Percentiles rank a stretch among this genome's conserved stretches.
phyloP scores from a whole-genome alignment of 2,797 vertebrate species.

The Cyprinella venusta region DNA sequence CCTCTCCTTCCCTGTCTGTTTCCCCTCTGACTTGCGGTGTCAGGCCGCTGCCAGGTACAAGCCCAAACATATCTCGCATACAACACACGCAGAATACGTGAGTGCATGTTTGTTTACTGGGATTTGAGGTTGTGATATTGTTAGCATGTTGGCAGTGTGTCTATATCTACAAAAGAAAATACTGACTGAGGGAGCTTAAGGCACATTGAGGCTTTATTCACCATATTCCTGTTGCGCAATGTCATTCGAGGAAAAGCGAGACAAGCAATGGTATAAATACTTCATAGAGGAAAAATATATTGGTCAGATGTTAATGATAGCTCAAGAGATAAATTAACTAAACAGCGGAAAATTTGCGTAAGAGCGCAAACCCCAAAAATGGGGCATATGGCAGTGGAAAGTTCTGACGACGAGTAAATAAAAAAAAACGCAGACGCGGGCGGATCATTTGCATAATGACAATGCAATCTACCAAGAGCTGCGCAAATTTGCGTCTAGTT shows the following conservation, averaged over 20 bases:
- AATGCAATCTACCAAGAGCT: too few relatives aligned
- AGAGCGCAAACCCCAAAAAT: too few relatives aligned
- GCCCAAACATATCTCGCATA: conserved; percentile 44
- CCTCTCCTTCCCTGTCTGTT: conserved; percentile 32
- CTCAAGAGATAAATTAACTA: too few relatives aligned
- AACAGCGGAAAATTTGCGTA: too few relatives aligned
- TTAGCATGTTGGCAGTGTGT: conserved; percentile 27
- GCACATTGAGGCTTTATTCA: conserved; percentile 8
- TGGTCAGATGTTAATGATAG: not conserved
- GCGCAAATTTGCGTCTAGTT: too few relatives aligned
- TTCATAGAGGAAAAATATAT: not conserved
- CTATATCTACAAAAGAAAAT: not conserved
- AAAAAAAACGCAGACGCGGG: too few relatives aligned
- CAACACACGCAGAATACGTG: conserved; percentile 68
- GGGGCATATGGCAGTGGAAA: too few relatives aligned
- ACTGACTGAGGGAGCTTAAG: not conserved
- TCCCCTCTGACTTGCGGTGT: conserved; percentile 15
- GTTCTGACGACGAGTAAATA: too few relatives aligned
- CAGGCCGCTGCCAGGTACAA: conserved; percentile 62
- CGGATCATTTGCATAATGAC: too few relatives aligned
- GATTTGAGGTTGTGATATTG: conserved; percentile 47
- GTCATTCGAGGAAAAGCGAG: not conserved
- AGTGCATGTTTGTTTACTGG: conserved; percentile 35
- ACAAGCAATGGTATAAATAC: not conserved
- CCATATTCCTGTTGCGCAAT: conserved; percentile 8